Base-by-base conservation (phyloP, 2,888 invertebrate genomes). In the Hirudinaria manillensis region DNA sequence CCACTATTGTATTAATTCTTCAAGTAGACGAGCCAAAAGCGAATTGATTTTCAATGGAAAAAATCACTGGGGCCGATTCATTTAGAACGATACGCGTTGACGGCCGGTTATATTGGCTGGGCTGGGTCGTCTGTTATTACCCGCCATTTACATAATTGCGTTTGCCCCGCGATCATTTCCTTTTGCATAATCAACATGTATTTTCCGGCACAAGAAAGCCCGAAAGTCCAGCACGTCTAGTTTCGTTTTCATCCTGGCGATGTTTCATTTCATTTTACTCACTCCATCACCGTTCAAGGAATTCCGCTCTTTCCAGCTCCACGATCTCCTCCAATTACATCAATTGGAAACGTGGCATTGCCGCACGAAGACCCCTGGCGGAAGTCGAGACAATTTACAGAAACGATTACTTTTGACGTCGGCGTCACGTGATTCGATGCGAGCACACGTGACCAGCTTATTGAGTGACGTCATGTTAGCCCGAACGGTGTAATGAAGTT, bases 91-190 rank as follows among this genome's bases (percentile, higher is more conserved):
- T 29, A 29, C 29, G 61, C 61, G 29, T 24, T 24, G 61, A 61
- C 61, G 61, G 29, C 61, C 61, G 24, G 1, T 61, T 61, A 61
- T 61, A 61, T 61, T 61, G 61, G 61, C 29, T 61, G 29, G 61
- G 61, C 61, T 61, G 61, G 61, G 61, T 29, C 61, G 61, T 61
- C 61, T 61, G 61, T 61, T 61, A 61, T 61, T 61, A 61, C 61
- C 61, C 61, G 29, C 61, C 24, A 61, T 61, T 61, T 61, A 61
- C 61, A 61, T 61, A 61, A 61, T 61, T 61, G 61, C 61, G 61
- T 61, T 61, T 61, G 61, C 61, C 61, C n/a, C 61, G 61, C 61
- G 61, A 61, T 61, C 61, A 61, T 61, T 61, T 61, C 61, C 61
- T 61, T 61, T 61, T 61, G 61, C 61, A 61, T 61, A 61, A 61